These are phyloP conservation scores for Galaxias olidus DNA, from an alignment of 2,797 vertebrate genomes.

Conservation along the genomic window DNA sequence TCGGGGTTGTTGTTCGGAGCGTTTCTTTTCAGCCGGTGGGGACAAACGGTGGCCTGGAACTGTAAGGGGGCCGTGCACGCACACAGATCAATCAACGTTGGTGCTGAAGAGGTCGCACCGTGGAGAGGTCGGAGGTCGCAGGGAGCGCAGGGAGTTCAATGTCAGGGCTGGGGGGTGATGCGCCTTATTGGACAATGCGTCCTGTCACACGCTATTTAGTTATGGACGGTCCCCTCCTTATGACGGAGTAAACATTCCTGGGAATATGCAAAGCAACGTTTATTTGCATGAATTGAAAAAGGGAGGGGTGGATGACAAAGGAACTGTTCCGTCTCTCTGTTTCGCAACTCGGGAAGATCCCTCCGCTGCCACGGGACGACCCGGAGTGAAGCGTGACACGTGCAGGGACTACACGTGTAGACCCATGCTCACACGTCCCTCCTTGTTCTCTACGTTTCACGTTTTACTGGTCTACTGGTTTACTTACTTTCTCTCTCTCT, in stretches of 20 bases:
- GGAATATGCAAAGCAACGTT: not conserved
- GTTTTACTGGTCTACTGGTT: no score
- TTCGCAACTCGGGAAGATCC: conserved; percentile 22
- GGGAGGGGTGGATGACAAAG: conserved; percentile 8
- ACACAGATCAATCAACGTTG: conserved; percentile 54
- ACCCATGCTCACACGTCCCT: conserved; percentile 44
- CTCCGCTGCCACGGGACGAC: conserved; percentile 59
- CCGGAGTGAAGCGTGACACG: conserved; percentile 63
- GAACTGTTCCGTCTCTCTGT: not conserved
- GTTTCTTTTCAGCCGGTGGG: no score
- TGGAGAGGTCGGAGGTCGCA: conserved; percentile 61
- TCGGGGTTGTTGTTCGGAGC: no score
- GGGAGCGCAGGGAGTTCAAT: conserved; percentile 59
- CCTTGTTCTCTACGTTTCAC: conserved; percentile 3
- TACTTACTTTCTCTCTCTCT: not conserved
- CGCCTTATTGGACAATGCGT: conserved; percentile 38
- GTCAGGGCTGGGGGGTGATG: not conserved
- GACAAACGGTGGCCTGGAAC: no score
- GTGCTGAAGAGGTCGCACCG: conserved; percentile 57
- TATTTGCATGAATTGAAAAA: conserved; percentile 27
- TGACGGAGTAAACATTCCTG: no score
- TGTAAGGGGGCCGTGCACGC: no score
- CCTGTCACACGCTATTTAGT: conserved; percentile 24
- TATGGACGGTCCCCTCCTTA: no score
- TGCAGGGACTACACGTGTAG: conserved; percentile 66